Evolutionary conservation across 1,140 invertebrate genomes (phyloP), one percentile per base, ranked within the genome.

Genomic region (Temnothorax curvispinosus): DNA sequence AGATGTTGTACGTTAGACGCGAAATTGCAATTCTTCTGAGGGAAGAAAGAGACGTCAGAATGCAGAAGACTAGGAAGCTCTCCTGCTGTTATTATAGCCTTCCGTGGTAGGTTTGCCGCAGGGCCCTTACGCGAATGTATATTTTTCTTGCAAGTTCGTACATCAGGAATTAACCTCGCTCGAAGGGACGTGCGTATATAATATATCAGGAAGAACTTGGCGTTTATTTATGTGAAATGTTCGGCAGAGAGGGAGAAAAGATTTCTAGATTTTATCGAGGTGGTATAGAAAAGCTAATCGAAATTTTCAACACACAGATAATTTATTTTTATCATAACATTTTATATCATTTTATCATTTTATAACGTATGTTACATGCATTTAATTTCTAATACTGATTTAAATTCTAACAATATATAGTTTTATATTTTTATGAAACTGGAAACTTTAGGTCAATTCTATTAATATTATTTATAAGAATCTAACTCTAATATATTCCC

Each of bases 61-160:
- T 35, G 88, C 18, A 67, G 27, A 27, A 44, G 84, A 84, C 64
- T 62, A 84, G 50, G 86, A 71, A 88, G 76, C 76, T 13, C 67
- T 84, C 54, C 74, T 85, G 71, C 54, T 82, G 67, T 89, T 88
- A 58, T 89, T 89, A 89, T 76, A 65, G 56, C 72, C 54, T 89
- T 89, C 64, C 58, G 81, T 44, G 38, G 74, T 86, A 54, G 50
- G 11, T 52, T 47, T 54, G 87, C 81, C 82, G 58, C 67, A 35
- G 74, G 87, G 52, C 15, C 18, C 38, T 89, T 65, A 65, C 56
- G 58, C 58, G 58, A 75, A 62, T 86, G 87, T 89, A 71, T 89
- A 89, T 89, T 89, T 89, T 88, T 89, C 74, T 60, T 74, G 67
- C 72, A 58, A 52, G 41, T 32, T 74, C 21, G 87, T 56, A 85